phyloP scores from a whole-genome alignment of 2,113 vertebrate genomes.

The Elgaria multicarinata region DNA sequence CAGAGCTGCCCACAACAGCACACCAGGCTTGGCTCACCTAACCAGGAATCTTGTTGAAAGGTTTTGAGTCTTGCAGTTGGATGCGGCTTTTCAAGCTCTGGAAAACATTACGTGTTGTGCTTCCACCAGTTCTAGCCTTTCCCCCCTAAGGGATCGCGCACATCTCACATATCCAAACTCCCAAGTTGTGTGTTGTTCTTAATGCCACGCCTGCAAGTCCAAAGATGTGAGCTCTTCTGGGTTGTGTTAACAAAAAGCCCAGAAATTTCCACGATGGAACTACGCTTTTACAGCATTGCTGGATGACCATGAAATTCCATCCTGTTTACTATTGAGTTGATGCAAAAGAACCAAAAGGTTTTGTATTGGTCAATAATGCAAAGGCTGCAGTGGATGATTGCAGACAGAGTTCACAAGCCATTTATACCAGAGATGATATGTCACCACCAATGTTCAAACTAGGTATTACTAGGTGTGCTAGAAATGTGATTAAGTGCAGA shows the following conservation, averaged over 20 bases:
- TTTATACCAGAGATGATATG: not conserved
- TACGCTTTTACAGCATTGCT: conserved; percentile 1
- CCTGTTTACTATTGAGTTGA: conserved; percentile 10
- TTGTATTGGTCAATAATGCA: not conserved
- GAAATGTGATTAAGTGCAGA: not conserved
- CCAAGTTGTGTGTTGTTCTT: conserved; percentile 29
- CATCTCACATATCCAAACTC: conserved; percentile 29
- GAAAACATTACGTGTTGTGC: conserved; percentile 32
- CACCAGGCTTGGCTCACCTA: conserved; percentile 5
- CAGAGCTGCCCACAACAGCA: not conserved
- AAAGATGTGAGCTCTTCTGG: conserved; percentile 12
- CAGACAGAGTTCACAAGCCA: not conserved
- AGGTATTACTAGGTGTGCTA: not conserved
- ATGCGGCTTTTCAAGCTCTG: conserved; percentile 10
- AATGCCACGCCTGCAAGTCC: conserved; percentile 15
- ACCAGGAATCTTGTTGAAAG: conserved; percentile 29
- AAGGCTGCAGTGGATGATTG: not conserved
- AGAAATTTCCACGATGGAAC: not conserved
- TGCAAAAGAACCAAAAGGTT: not conserved
- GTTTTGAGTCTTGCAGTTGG: conserved; percentile 26
- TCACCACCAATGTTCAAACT: not conserved
- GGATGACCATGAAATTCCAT: not conserved
- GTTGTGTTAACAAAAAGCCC: conserved; percentile 12
- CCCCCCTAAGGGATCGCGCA: not conserved
- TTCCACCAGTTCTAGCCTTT: conserved; percentile 18